Conservation (phyloP, 2,888 invertebrate species). For the Pogonocherus hispidulus region DNA sequence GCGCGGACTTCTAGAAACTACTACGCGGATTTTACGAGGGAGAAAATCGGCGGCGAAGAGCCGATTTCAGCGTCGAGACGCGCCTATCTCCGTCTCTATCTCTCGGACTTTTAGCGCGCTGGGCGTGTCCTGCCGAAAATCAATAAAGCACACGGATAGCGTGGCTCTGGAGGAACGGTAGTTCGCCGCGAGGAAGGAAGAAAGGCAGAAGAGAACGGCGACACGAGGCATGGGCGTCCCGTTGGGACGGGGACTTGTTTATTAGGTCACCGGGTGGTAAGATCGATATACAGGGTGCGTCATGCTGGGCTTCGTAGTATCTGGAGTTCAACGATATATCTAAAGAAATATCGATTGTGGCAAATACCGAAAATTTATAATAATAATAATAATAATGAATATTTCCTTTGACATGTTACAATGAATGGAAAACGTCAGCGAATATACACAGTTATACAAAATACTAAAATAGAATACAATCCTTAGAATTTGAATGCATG, state of each 20-base stretch:
- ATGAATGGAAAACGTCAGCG: too few relatives aligned
- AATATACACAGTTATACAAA: too few relatives aligned
- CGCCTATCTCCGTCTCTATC: slow-evolving; percentile 5
- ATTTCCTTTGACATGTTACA: too few relatives aligned
- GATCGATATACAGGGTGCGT: too few relatives aligned
- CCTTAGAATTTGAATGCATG: too few relatives aligned
- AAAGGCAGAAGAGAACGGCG: slow-evolving; percentile 26
- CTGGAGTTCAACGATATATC: too few relatives aligned
- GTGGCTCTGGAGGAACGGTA: slow-evolving; percentile 43
- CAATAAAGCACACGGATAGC: slow-evolving; percentile 58
- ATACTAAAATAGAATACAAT: too few relatives aligned
- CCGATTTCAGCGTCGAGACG: slow-evolving; percentile 1
- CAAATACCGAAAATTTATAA: too few relatives aligned
- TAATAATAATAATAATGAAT: too few relatives aligned
- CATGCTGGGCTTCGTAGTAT: too few relatives aligned
- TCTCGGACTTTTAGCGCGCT: slow-evolving; percentile 48
- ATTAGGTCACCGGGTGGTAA: neutral
- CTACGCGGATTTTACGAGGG: slow-evolving; percentile 13
- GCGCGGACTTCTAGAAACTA: slow-evolving; percentile 6
- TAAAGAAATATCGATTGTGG: too few relatives aligned
- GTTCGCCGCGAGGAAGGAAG: slow-evolving; percentile 42
- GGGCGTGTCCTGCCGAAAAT: slow-evolving; percentile 58
- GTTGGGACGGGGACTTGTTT: neutral
- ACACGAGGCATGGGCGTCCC: neutral
- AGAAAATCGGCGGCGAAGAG: slow-evolving; percentile 11